Base-by-base conservation (phyloP, 2,797 vertebrate genomes). In the Eremophila alpestris region DNA sequence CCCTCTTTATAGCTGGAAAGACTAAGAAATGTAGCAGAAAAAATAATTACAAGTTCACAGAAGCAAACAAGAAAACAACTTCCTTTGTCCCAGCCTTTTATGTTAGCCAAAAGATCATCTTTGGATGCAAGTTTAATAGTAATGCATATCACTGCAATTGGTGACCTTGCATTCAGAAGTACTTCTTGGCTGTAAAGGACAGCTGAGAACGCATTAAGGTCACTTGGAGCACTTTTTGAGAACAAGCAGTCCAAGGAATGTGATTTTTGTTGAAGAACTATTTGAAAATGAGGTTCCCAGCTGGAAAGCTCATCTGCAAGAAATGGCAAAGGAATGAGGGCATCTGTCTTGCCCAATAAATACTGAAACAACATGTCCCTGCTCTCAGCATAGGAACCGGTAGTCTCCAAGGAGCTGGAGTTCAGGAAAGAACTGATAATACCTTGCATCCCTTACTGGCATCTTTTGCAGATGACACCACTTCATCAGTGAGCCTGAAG, bases 231-330 rank as follows among this genome's bases (percentile, higher is more conserved):
- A 68, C 74, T 93, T 86, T 63, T 11, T 77, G 67, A 91, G 93
- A 97, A 94, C 63, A 93, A 67, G 63, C 30, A 94, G 89, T 77
- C 49, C 85, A 90, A 84, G 20, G 60, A 90, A 93, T 38, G 67
- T 34, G 21, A 64, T 87, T 94, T 93, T 93, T 94, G 59, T 63
- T 89, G 67, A 94, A 84, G 77, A 91, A 88, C 55, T 91, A 51
- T 41, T 89, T 93, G 74, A 56, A 94, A 94, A 84, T 41, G 54
- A 93, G 77, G 80, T 83, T 94, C 83, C 74, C 93, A 93, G 82
- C 89, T 94, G 95, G 55, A 96, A 94, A 93, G 49, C 70, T 96
- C 94, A 82, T 91, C 83, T 94, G 83, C 74, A 82, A 73, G 56
- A 86, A 90, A 32, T 56, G 74, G 89, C 85, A 80, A 70, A 94